Conservation (phyloP, 2,888 invertebrate genomes). For the Scrobipalpa atriplicella region DNA sequence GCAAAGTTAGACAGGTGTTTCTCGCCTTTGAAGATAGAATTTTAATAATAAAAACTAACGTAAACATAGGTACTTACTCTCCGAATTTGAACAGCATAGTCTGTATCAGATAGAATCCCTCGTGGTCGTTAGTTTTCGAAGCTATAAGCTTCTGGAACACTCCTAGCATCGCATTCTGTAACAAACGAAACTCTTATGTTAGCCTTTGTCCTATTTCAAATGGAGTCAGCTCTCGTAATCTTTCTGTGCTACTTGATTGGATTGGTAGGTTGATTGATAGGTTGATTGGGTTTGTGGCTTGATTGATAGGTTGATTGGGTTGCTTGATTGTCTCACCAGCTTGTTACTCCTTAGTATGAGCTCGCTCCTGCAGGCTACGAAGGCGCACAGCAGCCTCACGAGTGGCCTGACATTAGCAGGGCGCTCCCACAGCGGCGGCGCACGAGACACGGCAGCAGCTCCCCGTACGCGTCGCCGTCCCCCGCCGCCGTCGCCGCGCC, state of each 20-base stretch:
- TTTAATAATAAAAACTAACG: too few relatives aligned
- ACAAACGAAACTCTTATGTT: conserved; percentile 38
- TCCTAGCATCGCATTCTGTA: conserved; percentile 91
- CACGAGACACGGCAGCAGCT: conserved; percentile 94
- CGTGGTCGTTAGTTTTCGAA: conserved; percentile 97
- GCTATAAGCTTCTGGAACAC: conserved; percentile 98
- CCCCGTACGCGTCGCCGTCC: conserved; percentile 91
- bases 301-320: too few relatives aligned
- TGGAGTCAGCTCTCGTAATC: too few relatives aligned
- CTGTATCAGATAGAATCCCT: conserved; percentile 96
- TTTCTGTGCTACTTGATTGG: too few relatives aligned
- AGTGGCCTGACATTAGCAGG: conserved; percentile 97
- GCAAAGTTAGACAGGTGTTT: too few relatives aligned
- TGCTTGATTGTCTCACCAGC: conserved; percentile 79
- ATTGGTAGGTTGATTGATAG: too few relatives aligned
- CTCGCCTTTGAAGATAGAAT: too few relatives aligned
- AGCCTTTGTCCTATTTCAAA: too few relatives aligned
- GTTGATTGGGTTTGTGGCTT: too few relatives aligned
- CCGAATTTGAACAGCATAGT: conserved; percentile 92
- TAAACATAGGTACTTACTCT: conserved; percentile 79
- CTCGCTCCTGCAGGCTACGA: conserved; percentile 80
- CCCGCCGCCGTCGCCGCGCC: conserved; percentile 60
- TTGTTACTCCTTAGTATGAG: conserved; percentile 83
- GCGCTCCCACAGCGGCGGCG: conserved; percentile 96
- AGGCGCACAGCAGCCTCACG: conserved; percentile 95